Percentiles rank a stretch among this genome's conserved stretches.
These are phyloP conservation scores for Meteorus cinctellus DNA, from an alignment of 2,888 invertebrate genomes.

Conservation along the genomic window DNA sequence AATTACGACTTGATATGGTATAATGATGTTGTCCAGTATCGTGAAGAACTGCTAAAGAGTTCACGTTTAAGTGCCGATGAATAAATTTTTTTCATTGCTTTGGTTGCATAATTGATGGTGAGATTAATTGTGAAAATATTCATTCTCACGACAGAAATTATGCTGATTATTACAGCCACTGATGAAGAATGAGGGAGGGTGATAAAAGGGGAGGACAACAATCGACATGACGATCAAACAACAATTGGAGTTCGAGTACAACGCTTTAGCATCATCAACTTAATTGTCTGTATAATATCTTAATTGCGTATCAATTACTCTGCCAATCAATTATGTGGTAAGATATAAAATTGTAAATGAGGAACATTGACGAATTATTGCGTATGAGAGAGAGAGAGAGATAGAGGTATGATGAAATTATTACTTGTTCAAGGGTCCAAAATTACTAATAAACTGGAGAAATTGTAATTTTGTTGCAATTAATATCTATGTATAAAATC, in stretches of 20 bases:
- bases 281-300: slow-evolving; percentile 1
- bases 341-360: background rate
- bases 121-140: too few species aligned
- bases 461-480: background rate
- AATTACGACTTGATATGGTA: background rate
- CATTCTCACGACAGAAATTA: background rate
- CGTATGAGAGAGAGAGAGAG: background rate
- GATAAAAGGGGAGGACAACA: background rate
- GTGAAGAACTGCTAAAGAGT: background rate
- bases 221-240: background rate
- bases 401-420: background rate
- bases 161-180: background rate
- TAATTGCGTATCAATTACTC: slow-evolving; percentile 9
- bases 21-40: background rate
- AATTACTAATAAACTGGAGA: background rate
- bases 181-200: background rate
- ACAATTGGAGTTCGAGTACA: background rate
- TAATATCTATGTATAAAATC: background rate
- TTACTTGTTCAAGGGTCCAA: background rate
- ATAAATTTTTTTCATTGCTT: background rate
- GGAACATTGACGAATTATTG: background rate
- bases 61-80: background rate
- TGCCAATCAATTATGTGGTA: background rate
- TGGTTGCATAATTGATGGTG: too few species aligned
- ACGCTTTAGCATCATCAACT: background rate